Percentiles rank a stretch among this genome's conserved stretches.
These are phyloP conservation scores for Hermodice carunculata DNA, from an alignment of 2,888 invertebrate genomes.

Conservation along the genomic window DNA sequence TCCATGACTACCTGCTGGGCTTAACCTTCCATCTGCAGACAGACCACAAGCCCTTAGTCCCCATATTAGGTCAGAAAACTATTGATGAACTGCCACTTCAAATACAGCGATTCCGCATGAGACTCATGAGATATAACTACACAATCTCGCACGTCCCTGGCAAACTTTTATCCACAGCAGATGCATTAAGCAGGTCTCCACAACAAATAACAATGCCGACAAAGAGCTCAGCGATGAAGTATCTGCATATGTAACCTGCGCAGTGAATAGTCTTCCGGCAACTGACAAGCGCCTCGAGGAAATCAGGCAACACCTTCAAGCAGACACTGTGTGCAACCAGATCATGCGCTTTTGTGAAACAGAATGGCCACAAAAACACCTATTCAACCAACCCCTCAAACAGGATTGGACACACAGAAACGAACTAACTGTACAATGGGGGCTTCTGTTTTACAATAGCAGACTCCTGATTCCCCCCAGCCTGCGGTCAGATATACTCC, in stretches of 20 bases:
- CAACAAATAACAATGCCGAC: no score
- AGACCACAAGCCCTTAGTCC: slow-evolving; percentile 12
- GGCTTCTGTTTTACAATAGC: neutral
- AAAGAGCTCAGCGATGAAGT: no score
- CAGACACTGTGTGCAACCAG: no score
- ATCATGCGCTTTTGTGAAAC: no score
- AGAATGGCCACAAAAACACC: no score
- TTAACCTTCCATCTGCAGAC: slow-evolving; percentile 2
- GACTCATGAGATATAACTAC: slow-evolving; percentile 1
- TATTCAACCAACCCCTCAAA: no score
- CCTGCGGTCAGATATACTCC: neutral
- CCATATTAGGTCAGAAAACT: neutral
- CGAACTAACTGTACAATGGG: neutral
- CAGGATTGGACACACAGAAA: no score
- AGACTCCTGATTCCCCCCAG: neutral
- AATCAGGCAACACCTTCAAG: no score
- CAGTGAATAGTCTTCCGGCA: no score
- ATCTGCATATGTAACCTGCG: no score
- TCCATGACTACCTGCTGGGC: neutral
- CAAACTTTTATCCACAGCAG: neutral
- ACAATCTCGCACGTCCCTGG: slow-evolving; percentile 6
- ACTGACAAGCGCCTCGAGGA: no score
- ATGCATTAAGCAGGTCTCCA: neutral
- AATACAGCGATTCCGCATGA: slow-evolving; percentile 12
- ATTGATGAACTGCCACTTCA: neutral